Evolutionary conservation across 1,140 invertebrate species (phyloP).

Genomic region (Neodiprion lecontei): DNA sequence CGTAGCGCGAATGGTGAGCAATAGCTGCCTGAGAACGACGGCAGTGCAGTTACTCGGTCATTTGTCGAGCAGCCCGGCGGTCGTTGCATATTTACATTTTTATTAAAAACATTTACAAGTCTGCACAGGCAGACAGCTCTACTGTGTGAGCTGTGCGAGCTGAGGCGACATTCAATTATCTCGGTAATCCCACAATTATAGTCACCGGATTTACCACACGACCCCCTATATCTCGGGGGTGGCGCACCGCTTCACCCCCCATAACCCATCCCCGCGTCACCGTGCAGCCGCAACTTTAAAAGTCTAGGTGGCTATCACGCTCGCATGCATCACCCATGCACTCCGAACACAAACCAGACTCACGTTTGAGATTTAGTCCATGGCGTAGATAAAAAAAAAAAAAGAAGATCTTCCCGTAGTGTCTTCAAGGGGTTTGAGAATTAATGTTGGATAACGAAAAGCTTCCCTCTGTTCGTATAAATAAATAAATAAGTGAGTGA

Average conservation of each 20-base stretch:
- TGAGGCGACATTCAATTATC: constrained; percentile 48
- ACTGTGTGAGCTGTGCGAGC: background rate
- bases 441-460: too few relatives aligned
- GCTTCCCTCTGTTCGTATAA: too few relatives aligned
- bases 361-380: too few relatives aligned
- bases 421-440: too few relatives aligned
- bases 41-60: background rate
- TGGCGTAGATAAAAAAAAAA: background rate
- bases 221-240: constrained; percentile 13
- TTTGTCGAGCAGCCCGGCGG: background rate
- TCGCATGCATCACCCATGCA: background rate
- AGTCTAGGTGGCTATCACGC: background rate
- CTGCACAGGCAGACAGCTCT: constrained; percentile 21
- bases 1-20: too few relatives aligned
- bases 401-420: background rate
- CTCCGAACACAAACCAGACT: background rate
- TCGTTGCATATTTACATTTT: constrained; percentile 44
- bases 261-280: background rate
- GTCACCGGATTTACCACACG: constrained; percentile 42
- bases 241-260: background rate
- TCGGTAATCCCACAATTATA: constrained; percentile 46
- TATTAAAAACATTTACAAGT: constrained; percentile 49
- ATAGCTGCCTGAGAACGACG: too few relatives aligned
- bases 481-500: too few relatives aligned
- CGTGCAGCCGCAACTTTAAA: background rate